A percentile compares a stretch with the other conserved stretches of the same genome.
Conservation (phyloP, 92 coral and sea anemone genomes). For the Siderastrea siderea region DNA sequence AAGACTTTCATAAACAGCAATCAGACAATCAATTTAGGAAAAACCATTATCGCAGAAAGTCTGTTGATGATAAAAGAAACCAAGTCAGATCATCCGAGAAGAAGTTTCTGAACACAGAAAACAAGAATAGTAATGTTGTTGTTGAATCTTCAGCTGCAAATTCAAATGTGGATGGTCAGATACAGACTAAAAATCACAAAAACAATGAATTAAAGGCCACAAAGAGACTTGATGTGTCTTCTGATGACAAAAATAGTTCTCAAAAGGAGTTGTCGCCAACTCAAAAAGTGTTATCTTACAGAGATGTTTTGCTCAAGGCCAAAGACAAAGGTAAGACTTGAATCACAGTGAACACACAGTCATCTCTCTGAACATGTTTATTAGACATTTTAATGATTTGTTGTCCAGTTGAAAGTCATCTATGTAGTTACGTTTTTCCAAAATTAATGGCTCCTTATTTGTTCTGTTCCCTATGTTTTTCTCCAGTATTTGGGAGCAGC, state of each 20-base stretch:
- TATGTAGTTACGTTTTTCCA: too few species aligned
- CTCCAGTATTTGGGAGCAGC: too few species aligned
- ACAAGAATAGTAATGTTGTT: background rate
- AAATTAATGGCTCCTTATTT: too few species aligned
- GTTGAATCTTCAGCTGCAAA: background rate
- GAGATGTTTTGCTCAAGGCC: too few species aligned
- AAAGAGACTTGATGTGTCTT: background rate
- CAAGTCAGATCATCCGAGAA: background rate
- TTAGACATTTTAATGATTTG: slow-evolving; percentile 65
- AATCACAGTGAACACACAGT: too few species aligned
- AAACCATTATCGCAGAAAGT: slow-evolving; percentile 30
- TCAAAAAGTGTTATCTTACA: too few species aligned
- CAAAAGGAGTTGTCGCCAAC: too few species aligned
- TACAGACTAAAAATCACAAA: background rate
- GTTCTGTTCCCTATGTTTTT: too few species aligned
- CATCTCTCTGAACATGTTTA: too few species aligned
- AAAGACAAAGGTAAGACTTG: too few species aligned
- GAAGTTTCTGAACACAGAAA: slow-evolving; percentile 6
- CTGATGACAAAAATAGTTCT: too few species aligned
- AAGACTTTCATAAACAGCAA: slow-evolving; percentile 45
- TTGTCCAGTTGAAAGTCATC: too few species aligned
- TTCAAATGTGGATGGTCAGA: background rate
- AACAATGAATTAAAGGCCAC: background rate
- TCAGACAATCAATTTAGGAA: slow-evolving; percentile 40
- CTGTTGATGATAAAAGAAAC: slow-evolving; percentile 39